phyloP scores from a whole-genome alignment of 1,140 invertebrate species.

The Branchinecta lindahli region DNA sequence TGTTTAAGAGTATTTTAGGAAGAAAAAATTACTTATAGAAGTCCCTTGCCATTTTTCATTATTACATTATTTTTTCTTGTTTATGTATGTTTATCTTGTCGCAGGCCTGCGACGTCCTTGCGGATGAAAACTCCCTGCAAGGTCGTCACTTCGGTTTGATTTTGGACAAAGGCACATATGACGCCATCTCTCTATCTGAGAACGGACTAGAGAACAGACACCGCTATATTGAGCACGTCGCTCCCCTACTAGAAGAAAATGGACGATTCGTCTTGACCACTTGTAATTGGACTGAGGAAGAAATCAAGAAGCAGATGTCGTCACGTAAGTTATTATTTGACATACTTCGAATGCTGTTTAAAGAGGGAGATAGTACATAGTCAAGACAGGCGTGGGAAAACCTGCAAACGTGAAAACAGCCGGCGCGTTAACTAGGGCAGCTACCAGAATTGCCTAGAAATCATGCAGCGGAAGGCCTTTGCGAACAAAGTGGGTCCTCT shows the following conservation, averaged over 20 bases:
- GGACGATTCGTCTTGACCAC: constrained; percentile 72
- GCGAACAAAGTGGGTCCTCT: no score
- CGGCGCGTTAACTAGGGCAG: no score
- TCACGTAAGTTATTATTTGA: constrained; percentile 31
- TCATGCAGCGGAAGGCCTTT: no score
- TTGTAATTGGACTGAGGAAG: constrained; percentile 83
- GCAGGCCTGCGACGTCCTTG: constrained; percentile 41
- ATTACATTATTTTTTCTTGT: not conserved
- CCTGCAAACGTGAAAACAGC: no score
- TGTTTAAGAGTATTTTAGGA: no score
- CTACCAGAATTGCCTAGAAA: no score
- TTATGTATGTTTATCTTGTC: constrained; percentile 22
- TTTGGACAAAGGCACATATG: constrained; percentile 86
- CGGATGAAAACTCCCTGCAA: constrained; percentile 24
- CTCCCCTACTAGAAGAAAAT: constrained; percentile 38
- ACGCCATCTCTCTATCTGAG: constrained; percentile 54
- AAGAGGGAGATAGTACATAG: no score
- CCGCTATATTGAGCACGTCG: constrained; percentile 50
- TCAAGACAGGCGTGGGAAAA: no score
- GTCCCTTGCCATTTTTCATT: no score
- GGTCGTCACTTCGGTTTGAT: constrained; percentile 42
- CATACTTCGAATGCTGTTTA: no score
- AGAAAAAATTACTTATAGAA: no score
- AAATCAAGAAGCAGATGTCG: constrained; percentile 55
- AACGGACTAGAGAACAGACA: constrained; percentile 45